Percentiles rank a stretch among this genome's conserved stretches.
Evolutionary conservation across 2,113 vertebrate species (phyloP).

Genomic region (Tauraco erythrolophus): DNA sequence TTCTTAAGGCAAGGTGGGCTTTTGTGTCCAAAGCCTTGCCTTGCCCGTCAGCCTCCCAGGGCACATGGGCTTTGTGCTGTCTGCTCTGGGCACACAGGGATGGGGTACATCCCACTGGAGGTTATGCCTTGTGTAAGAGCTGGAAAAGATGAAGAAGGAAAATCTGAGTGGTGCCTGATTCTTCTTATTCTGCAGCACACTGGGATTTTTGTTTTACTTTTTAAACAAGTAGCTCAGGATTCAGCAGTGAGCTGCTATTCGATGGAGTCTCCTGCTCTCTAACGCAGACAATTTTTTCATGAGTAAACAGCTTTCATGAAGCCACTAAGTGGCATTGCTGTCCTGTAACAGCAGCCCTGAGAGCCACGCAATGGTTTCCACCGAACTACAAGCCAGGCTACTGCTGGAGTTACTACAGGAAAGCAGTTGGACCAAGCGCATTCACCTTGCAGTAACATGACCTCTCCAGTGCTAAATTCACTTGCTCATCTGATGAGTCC

Average conservation of each 20-base stretch:
- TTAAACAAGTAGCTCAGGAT: background rate
- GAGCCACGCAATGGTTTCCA: background rate
- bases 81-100: background rate
- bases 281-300: background rate
- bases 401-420: background rate
- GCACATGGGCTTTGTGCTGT: rapidly evolving
- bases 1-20: background rate
- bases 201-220: background rate
- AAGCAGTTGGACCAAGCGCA: background rate
- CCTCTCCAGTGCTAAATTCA: background rate
- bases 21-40: background rate
- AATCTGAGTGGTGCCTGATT: background rate
- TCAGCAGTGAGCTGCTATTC: background rate
- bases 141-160: background rate
- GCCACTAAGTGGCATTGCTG: constrained; percentile 44
- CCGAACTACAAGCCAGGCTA: background rate
- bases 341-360: background rate
- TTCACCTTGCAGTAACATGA: background rate
- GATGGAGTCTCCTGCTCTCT: background rate
- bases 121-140: background rate
- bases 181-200: background rate
- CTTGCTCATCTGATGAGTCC: background rate
- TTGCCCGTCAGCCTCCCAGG: background rate
- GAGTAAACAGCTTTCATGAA: background rate
- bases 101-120: background rate